Base-by-base conservation (phyloP, 2,113 vertebrate genomes). In the Tamias sibiricus region DNA sequence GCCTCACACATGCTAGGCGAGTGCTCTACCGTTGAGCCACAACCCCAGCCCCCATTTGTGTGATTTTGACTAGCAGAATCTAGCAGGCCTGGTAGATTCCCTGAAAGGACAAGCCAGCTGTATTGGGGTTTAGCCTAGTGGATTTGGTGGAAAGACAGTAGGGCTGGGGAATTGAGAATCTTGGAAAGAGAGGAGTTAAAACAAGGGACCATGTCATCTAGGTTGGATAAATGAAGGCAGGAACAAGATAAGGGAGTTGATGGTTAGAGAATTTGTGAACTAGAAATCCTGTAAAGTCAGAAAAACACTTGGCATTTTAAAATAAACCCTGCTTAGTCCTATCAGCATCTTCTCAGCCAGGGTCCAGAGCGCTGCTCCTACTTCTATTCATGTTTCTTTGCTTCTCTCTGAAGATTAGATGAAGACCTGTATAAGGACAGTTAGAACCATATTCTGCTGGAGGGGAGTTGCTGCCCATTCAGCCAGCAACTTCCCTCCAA, bases 61-160 rank as follows among this genome's bases (percentile, higher is more conserved):
- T 75, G 47, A 22, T 77, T 89, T 95, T 80, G 59, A 66, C 24
- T 87, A 68, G 71, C 37, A 66, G 54, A 88, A 97, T 62, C 35
- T 54, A 85, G 68, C 17, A 32, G 44, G 52, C 20, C 1, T 22
- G 74, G 49, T 82, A 32, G 57, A 57, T 79, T 44, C 74, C 62
- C n/a, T 87, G 44, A 91, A 16, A 91, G 16, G 47, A 32, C 3
- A 32, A 14, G 14, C 10, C 85, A 86, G 26, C 4, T 81, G 68
- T 40, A 64, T 52, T 62, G 59, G 32, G 12, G 28, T 86, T 90
- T 86, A 81, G 28, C 68, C 13, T 8, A 42, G 68, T 82, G 59
- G 68, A 20, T 87, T 87, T 80, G 49, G 68, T 82, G 26, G 75
- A 71, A 93, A 35, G 54, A 90, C 28, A 37, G 62, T 42, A 85